Evolutionary conservation across 2,888 invertebrate genomes (phyloP), one percentile per base, ranked within the genome.

Genomic region (Agrilus biguttatus): DNA sequence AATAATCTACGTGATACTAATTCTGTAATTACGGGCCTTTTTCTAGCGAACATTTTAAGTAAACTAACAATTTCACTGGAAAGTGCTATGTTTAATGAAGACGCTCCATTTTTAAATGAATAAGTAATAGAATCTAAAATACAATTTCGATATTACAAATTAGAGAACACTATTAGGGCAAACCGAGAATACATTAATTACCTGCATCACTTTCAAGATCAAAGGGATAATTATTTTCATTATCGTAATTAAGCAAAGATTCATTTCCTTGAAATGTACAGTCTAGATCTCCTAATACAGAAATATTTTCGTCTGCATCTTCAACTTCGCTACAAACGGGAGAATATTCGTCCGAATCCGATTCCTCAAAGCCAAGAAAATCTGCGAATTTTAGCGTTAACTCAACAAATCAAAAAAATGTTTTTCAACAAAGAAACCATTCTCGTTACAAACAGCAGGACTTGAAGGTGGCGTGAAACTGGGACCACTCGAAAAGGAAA

Each of bases 291-390:
- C n/a, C 36, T 8, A 14, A 14, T 14, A 21, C 12, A 10, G 8
- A 13, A 10, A 3, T 14, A 21, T 2, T 2, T 12, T 58, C 54
- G 14, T 67, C 67, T 28, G 51, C 54, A 50, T 60, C 56, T 49
- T 72, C 72, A n/a, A 59, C 61, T 43, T 73, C 73, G 47, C 78
- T 79, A 53, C 79, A 80, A 17, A 80, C 75, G 1, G 80, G 80
- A 42, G 80, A 80, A 56, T 77, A 77, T 40, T 75, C 72, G 14
- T 75, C 75, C 0, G 76, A 76, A 44, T 56, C 58, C 38, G 48
- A 49, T 3, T 45, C 38, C 12, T 41, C 48, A 38, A 43, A 39
- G 14, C 36, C 21, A 33, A 28, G 28, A 28, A 28, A 28, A 28
- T 36, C 39, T 33, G 36, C 17, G 13, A n/a, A 28, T 10, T 8